These are phyloP conservation scores for Hetaerina americana DNA, from an alignment of 1,140 invertebrate genomes.

Conservation along the genomic window DNA sequence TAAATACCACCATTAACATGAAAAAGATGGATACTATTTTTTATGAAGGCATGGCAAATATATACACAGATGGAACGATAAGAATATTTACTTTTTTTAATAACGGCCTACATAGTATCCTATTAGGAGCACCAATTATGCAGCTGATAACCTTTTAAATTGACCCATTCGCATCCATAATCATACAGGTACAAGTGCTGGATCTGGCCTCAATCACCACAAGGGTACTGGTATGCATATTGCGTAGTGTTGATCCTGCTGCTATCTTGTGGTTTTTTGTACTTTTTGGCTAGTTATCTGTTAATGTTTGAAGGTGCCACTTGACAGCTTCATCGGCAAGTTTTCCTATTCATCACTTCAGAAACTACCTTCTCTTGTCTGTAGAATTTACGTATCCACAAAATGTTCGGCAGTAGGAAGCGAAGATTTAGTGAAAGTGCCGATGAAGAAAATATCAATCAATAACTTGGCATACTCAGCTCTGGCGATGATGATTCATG, in stretches of 20 bases:
- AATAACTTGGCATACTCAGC: neutral
- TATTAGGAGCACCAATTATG: too few species aligned
- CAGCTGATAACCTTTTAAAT: too few species aligned
- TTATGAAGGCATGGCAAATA: too few species aligned
- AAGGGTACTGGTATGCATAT: neutral
- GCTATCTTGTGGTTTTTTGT: neutral
- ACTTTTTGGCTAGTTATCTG: neutral
- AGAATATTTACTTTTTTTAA: too few species aligned
- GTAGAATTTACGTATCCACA: neutral
- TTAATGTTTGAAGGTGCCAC: neutral
- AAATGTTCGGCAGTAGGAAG: neutral
- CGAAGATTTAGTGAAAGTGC: neutral
- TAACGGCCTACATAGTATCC: too few species aligned
- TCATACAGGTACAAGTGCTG: neutral
- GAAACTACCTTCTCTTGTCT: neutral
- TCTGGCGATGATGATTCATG: neutral
- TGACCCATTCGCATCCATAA: neutral
- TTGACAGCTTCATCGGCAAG: neutral
- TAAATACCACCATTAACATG: too few species aligned
- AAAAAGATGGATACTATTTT: too few species aligned
- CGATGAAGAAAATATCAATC: neutral
- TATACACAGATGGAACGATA: too few species aligned
- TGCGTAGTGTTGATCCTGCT: neutral
- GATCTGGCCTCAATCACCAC: neutral
- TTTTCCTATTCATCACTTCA: neutral